These are phyloP conservation scores for Platysternon megacephalum DNA, from an alignment of 2,113 vertebrate genomes.

Conservation along the genomic window DNA sequence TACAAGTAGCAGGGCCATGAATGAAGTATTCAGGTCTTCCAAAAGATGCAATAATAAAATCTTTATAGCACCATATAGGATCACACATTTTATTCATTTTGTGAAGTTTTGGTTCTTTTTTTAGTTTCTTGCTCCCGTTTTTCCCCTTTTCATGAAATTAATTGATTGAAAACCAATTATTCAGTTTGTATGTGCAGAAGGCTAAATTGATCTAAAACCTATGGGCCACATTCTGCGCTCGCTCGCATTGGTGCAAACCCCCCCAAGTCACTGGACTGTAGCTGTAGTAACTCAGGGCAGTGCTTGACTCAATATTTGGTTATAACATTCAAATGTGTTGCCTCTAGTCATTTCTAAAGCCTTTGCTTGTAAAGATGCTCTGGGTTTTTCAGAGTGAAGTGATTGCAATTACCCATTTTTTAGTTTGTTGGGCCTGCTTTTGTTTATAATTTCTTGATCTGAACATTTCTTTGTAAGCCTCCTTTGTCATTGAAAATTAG, in stretches of 20 bases:
- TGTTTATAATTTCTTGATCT: not conserved
- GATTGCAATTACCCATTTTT: not conserved
- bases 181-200: not conserved
- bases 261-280: not conserved
- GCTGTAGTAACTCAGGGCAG: not conserved
- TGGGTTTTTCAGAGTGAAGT: not conserved
- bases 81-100: not conserved
- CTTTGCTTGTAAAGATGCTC: not conserved
- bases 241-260: not conserved
- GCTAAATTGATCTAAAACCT: accelerated
- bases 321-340: not conserved
- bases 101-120: not conserved
- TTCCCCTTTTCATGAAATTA: not conserved
- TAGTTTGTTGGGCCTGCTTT: not conserved
- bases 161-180: not conserved
- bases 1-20: not conserved
- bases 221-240: accelerated
- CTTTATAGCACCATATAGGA: not conserved
- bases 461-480: not conserved
- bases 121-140: not conserved
- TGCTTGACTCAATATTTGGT: not conserved
- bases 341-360: not conserved
- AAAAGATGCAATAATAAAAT: not conserved
- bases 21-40: not conserved
- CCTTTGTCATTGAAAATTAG: not conserved